Evolutionary conservation across 2,113 vertebrate genomes (phyloP), one percentile per base, ranked within the genome.

Genomic region (Strix aluco): DNA sequence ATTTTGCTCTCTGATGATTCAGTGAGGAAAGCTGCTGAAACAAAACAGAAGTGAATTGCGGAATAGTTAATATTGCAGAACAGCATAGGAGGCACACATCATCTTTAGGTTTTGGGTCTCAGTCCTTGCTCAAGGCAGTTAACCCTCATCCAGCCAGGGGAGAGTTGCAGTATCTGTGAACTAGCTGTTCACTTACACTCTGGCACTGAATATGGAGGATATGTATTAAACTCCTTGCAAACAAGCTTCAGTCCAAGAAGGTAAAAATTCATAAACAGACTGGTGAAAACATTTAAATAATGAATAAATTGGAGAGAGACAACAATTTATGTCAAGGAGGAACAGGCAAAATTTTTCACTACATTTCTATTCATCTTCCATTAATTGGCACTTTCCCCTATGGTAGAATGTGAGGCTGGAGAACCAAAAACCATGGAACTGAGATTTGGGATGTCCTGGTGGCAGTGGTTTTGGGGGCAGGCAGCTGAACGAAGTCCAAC

Each of bases 1-100:
- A 94, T 96, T 97, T 96, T 96, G 71, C 88, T 95, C 96, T 95
- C 78, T 94, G 93, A 88, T 96, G 92, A 95, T 91, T 95, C 92
- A 88, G 91, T 73, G 81, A 95, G 74, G 62, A 55, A 94, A 94
- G 71, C 71, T 82, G 62, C 84, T 94, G 93, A 96, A 95, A 96
- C 95, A 96, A 96, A 96, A 91, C 81, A 91, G 75, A 79, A 94
- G 49, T 54, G 81, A 94, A 89, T n/a, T 96, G 92, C 63, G 65
- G 92, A 95, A 85, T 73, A 91, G 81, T 87, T 94, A 81, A 90
- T 94, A 85, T 10, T 63, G 87, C 78, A 81, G 78, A 95, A 47
- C 79, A 67, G 84, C 63, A 85, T 10, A 77, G 74, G 44, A 92
- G 49, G 27, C 44, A 91, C 44, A 29, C n/a, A 51, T 32, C 30